These are phyloP conservation scores for Crambe crambe DNA, from an alignment of 37 sponge, comb jelly and placozoan genomes.

Conservation along the genomic window DNA sequence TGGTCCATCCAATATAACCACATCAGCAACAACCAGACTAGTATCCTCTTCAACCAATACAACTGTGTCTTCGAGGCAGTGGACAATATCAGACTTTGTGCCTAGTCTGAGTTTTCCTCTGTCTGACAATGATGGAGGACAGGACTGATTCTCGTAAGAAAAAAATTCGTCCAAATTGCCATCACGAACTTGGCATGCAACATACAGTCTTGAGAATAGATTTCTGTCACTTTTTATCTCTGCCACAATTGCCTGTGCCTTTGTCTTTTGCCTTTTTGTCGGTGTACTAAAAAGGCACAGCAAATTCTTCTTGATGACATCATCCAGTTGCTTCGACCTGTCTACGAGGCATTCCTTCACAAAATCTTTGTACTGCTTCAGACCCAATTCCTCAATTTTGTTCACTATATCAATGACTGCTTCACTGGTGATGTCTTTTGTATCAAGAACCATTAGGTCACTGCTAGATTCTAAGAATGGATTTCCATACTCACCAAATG, in stretches of 20 bases:
- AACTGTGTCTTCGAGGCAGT: not conserved
- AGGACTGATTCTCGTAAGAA: not conserved
- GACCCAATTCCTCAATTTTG: not conserved
- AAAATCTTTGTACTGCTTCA: not conserved
- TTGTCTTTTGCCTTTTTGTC: not conserved
- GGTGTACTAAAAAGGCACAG: not conserved
- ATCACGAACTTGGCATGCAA: not conserved
- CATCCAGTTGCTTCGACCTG: not conserved
- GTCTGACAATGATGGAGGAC: constrained; percentile 3
- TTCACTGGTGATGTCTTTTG: not conserved
- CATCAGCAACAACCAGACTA: not conserved
- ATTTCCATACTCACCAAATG: constrained; percentile 12
- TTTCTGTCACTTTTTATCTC: constrained; percentile 14
- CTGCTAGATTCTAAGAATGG: not conserved
- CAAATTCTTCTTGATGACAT: not conserved
- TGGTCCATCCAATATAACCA: not conserved
- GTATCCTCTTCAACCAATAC: not conserved
- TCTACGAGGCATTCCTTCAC: not conserved
- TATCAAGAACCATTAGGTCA: not conserved
- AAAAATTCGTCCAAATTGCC: not conserved
- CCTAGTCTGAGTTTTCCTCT: constrained; percentile 4
- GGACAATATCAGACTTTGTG: not conserved
- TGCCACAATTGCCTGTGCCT: not conserved
- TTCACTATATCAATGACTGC: not conserved
- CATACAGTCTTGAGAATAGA: not conserved